Evolutionary conservation across 1,140 invertebrate species (phyloP).

Genomic region (Spodoptera frugiperda): DNA sequence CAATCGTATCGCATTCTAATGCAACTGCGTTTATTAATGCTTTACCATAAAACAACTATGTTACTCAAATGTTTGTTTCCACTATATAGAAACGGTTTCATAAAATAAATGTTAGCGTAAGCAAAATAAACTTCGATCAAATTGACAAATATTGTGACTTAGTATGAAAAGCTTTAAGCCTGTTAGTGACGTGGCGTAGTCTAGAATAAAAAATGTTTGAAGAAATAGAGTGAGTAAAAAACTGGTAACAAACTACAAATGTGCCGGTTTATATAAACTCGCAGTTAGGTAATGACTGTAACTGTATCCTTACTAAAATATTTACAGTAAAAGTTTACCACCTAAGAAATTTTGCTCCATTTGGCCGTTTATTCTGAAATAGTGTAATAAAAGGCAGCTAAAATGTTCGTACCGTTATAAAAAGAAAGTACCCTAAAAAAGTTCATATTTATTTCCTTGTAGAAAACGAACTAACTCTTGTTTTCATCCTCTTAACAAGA

Average conservation of each 20-base stretch:
- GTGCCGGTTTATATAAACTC: slow-evolving; percentile 19
- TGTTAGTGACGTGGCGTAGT: neutral
- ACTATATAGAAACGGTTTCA: slow-evolving; percentile 7
- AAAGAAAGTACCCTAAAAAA: slow-evolving; percentile 62
- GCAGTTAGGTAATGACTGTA: slow-evolving; percentile 41
- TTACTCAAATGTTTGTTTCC: slow-evolving; percentile 21
- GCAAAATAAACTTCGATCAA: neutral
- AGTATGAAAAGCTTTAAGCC: neutral
- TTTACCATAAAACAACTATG: slow-evolving; percentile 15
- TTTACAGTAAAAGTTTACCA: slow-evolving; percentile 49
- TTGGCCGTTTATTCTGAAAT: slow-evolving; percentile 49
- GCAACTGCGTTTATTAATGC: slow-evolving; percentile 41
- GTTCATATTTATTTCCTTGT: slow-evolving; percentile 75
- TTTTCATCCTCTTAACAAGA: slow-evolving; percentile 84
- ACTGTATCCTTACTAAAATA: slow-evolving; percentile 45
- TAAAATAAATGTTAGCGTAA: neutral
- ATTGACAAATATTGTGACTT: neutral
- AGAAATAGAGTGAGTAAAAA: slow-evolving; percentile 5
- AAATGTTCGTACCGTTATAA: slow-evolving; percentile 54
- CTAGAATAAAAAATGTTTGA: neutral
- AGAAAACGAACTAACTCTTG: slow-evolving; percentile 77
- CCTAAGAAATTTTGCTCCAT: slow-evolving; percentile 47
- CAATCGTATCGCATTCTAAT: slow-evolving; percentile 39
- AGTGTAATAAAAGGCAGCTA: slow-evolving; percentile 54
- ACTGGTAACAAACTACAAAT: slow-evolving; percentile 42